These are phyloP conservation scores for Athripsodes cinereus DNA, from an alignment of 2,888 invertebrate genomes.

Conservation along the genomic window DNA sequence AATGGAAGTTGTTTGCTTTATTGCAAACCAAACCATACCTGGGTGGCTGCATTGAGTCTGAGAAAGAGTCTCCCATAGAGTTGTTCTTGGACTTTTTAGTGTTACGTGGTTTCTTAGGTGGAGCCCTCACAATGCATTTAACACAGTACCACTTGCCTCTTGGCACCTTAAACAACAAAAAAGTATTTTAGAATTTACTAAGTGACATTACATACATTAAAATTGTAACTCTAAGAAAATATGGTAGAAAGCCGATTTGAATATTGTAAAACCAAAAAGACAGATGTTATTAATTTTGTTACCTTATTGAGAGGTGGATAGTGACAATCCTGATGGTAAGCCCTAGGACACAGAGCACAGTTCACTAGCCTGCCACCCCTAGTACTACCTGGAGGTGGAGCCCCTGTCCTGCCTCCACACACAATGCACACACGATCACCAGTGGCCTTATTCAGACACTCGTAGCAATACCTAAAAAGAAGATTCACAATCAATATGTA, in stretches of 20 bases:
- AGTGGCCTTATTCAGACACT: constrained; percentile 89
- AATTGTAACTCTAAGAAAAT: background rate
- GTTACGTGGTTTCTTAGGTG: constrained; percentile 62
- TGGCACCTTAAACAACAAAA: constrained; percentile 52
- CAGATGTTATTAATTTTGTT: background rate
- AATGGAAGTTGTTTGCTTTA: too few species aligned
- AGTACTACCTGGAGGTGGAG: constrained; percentile 21
- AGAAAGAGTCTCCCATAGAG: constrained; percentile 29
- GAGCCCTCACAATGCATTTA: constrained; percentile 79
- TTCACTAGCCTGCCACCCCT: constrained; percentile 62
- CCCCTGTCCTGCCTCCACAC: constrained; percentile 63
- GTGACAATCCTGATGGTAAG: constrained; percentile 90
- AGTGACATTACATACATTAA: background rate
- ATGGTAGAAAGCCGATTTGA: background rate
- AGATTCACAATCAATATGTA: too few species aligned
- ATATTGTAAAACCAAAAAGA: background rate
- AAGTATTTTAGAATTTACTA: background rate
- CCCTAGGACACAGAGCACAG: constrained; percentile 86
- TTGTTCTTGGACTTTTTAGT: constrained; percentile 41
- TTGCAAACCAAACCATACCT: constrained; percentile 33
- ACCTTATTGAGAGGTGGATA: constrained; percentile 75
- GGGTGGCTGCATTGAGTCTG: constrained; percentile 41
- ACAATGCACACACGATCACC: constrained; percentile 92
- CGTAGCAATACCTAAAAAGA: constrained; percentile 79
- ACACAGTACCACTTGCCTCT: constrained; percentile 87